Percentiles rank a stretch among this genome's conserved stretches.
These are phyloP conservation scores for Chondrilla cf. caribensis DNA, from an alignment of 37 sponge, comb jelly and placozoan genomes.

Conservation along the genomic window DNA sequence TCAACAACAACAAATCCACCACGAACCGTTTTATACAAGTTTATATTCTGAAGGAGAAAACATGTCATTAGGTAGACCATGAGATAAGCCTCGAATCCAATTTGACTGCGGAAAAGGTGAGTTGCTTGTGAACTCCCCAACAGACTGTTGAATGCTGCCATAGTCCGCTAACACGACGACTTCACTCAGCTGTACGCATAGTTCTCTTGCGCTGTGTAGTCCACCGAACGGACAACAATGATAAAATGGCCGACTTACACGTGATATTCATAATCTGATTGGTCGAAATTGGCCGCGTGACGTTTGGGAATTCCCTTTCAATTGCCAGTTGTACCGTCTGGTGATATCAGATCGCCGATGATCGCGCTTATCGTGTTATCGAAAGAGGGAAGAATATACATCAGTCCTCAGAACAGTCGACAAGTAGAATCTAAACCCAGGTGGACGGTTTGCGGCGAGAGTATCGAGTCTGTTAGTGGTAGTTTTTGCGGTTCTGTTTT, in stretches of 20 bases:
- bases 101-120: slow-evolving; percentile 42
- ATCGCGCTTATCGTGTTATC: neutral
- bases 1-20: no score
- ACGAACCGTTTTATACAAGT: slow-evolving; percentile 74
- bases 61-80: slow-evolving; percentile 52
- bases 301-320: neutral
- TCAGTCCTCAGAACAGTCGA: neutral
- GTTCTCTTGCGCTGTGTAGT: neutral
- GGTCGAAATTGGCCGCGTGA: neutral
- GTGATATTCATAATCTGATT: neutral
- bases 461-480: neutral
- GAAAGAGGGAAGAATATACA: neutral
- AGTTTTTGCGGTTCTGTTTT: neutral
- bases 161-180: neutral
- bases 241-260: slow-evolving; percentile 22
- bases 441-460: neutral
- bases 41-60: slow-evolving; percentile 61
- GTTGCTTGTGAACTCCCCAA: slow-evolving; percentile 34
- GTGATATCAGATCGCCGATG: neutral
- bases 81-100: slow-evolving; percentile 65
- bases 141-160: neutral
- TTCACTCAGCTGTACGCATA: neutral
- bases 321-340: no score
- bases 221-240: neutral
- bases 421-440: no score